These are phyloP conservation scores for Brotula barbata DNA, from an alignment of 2,797 vertebrate genomes.

Conservation along the genomic window DNA sequence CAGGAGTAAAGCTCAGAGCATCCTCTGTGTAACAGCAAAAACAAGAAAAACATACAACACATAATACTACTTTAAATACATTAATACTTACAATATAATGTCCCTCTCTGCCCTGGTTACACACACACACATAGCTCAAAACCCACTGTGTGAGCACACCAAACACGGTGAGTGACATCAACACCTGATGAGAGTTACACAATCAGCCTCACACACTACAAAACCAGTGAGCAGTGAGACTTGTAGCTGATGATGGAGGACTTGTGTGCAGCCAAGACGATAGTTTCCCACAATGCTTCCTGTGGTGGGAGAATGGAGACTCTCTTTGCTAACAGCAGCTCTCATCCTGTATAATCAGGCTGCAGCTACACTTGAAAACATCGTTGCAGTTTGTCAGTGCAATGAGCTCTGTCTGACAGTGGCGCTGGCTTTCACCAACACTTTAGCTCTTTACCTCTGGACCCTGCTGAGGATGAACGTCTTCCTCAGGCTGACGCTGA, in stretches of 20 bases:
- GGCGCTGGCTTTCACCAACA: slow-evolving; percentile 48
- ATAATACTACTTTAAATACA: no score
- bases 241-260: not conserved
- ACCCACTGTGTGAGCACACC: not conserved
- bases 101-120: no score
- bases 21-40: no score
- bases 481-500: slow-evolving; percentile 38
- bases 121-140: no score
- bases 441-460: slow-evolving; percentile 41
- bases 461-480: slow-evolving; percentile 55
- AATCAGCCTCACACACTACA: not conserved
- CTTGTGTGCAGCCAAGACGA: not conserved
- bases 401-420: slow-evolving; percentile 49
- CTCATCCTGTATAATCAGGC: slow-evolving; percentile 26
- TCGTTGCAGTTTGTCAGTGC: slow-evolving; percentile 35
- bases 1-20: no score
- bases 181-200: slow-evolving; percentile 45
- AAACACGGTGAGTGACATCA: not conserved
- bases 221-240: slow-evolving; percentile 27
- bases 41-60: no score
- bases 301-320: slow-evolving; percentile 16
- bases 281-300: slow-evolving; percentile 5
- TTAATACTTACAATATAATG: no score
- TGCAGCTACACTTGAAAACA: slow-evolving; percentile 28
- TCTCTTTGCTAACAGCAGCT: slow-evolving; percentile 2